Base-by-base conservation (phyloP, 2,888 invertebrate species). In the Campoplex nolae region DNA sequence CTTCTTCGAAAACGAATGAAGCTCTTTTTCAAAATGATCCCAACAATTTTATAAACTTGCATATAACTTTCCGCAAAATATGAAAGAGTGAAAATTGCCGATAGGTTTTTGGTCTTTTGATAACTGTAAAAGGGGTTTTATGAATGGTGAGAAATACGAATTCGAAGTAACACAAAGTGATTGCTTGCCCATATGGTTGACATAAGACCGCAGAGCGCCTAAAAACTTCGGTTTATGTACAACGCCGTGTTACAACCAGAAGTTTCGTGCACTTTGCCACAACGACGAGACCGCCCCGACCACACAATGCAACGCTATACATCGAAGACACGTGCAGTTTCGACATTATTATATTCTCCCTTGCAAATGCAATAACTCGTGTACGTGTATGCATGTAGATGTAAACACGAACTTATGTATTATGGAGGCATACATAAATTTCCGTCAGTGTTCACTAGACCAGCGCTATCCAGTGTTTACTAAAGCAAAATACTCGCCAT, bases 191-290 rank as follows among this genome's bases (percentile, higher is more conserved):
- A 90, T 90, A 88, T 88, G 91, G 75, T 84, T 82, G 76, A 88
- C 84, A 74, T 58, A 85, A 75, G 80, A 90, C 90, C 90, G 87
- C 91, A 90, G 80, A 51, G 18, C 83, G 70, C 74, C 82, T 74
- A 71, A 73, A 23, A 70, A 32, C 54, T 13, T n/a, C 68, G 74
- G 84, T 58, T 62, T 48, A 11, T 28, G 42, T 48, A 48, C 56
- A 45, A 56, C 32, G 28, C 51, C 23, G 23, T 54, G 56, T 77
- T 81, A 79, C 85, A 76, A 74, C 71, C 62, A 88, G 76, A 86
- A 89, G 87, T 86, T 85, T 82, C 75, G 42, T 88, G 89, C 89
- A 89, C 88, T 90, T 90, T 89, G 90, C 82, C 88, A 88, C 79
- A 73, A 73, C 76, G 82, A 77, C 77, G 23, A 75, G 51, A 80